These are phyloP conservation scores for Crocodylus rhombifer DNA, from an alignment of 2,797 vertebrate genomes.

Conservation along the genomic window DNA sequence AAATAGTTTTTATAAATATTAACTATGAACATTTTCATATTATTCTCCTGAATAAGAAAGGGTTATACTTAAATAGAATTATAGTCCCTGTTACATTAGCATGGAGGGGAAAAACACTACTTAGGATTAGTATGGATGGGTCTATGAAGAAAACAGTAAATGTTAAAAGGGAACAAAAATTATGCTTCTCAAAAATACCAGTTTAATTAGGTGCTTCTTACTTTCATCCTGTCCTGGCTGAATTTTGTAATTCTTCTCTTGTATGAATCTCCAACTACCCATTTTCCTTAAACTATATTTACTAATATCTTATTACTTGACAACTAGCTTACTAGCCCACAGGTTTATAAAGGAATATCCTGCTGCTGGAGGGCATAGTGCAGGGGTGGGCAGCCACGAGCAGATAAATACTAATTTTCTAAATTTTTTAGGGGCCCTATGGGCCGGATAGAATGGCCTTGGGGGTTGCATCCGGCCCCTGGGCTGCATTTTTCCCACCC, in stretches of 20 bases:
- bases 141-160: background rate
- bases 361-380: background rate
- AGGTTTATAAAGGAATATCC: background rate
- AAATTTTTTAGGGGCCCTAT: too few species aligned
- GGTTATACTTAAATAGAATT: background rate
- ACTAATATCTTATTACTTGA: background rate
- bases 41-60: background rate
- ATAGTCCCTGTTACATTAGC: fast-evolving
- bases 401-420: too few species aligned
- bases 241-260: background rate
- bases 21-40: background rate
- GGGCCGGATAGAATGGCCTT: too few species aligned
- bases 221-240: background rate
- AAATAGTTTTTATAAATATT: too few species aligned
- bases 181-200: background rate
- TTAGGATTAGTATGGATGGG: background rate
- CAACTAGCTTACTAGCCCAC: background rate
- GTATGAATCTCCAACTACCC: background rate
- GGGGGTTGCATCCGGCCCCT: too few species aligned
- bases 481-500: too few species aligned
- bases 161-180: background rate
- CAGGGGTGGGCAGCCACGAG: too few species aligned
- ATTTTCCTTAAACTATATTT: background rate
- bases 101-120: background rate
- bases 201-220: background rate